These are phyloP conservation scores for Hylomyscus alleni DNA, from an alignment of 2,797 vertebrate species.

Conservation along the genomic window DNA sequence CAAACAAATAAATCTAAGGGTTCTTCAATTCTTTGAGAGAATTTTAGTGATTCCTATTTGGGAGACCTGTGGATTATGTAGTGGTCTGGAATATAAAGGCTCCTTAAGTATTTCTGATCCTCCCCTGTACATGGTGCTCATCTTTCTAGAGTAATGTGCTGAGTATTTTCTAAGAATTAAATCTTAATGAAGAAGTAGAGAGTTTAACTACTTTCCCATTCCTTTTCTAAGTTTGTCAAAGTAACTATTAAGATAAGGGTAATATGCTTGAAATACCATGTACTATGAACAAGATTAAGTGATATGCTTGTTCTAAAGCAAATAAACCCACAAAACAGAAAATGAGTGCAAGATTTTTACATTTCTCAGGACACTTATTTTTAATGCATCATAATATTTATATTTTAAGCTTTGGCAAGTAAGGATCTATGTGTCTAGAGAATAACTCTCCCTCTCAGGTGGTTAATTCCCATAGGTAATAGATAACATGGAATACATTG, in stretches of 20 bases:
- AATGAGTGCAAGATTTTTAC: background rate
- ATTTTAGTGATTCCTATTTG: background rate
- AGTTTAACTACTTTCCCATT: background rate
- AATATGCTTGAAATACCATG: background rate
- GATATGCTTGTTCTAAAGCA: background rate
- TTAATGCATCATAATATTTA: background rate
- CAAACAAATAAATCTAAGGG: no score
- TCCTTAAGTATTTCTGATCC: background rate
- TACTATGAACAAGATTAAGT: background rate
- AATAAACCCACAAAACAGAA: background rate
- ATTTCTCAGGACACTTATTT: background rate
- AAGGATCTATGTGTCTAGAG: background rate
- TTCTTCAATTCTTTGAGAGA: background rate
- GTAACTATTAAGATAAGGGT: background rate
- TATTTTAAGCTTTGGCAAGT: background rate
- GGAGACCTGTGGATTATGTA: background rate
- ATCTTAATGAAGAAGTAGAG: no score
- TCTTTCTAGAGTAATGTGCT: background rate
- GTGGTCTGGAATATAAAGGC: background rate
- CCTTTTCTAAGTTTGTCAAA: background rate
- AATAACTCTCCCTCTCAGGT: rapidly evolving
- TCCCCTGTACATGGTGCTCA: rapidly evolving
- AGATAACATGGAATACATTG: background rate
- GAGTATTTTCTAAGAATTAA: background rate
- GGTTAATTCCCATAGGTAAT: background rate